Percentiles rank a stretch among this genome's conserved stretches.
Evolutionary conservation across 2,113 vertebrate genomes (phyloP).

Genomic region (Pachycephala philippinensis): DNA sequence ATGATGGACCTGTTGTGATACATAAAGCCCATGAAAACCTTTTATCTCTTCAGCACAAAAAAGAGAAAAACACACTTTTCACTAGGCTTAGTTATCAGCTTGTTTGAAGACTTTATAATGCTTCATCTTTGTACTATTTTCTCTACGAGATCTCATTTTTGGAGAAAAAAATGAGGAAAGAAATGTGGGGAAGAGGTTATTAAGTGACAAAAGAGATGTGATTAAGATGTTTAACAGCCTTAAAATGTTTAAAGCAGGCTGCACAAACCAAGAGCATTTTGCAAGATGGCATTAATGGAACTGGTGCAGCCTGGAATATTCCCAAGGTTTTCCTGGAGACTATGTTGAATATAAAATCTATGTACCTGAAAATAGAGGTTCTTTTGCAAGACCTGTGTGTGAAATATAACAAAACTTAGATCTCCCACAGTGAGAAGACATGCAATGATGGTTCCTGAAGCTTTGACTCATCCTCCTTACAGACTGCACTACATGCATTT

Average conservation of each 20-base stretch:
- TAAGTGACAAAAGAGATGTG: neutral
- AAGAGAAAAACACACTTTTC: neutral
- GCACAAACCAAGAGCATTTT: neutral
- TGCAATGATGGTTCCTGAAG: neutral
- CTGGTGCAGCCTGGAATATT: neutral
- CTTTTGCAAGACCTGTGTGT: neutral
- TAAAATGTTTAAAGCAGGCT: neutral
- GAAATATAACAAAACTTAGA: neutral
- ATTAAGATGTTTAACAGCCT: neutral
- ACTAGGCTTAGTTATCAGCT: neutral
- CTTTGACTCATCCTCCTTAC: neutral
- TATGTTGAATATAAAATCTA: neutral
- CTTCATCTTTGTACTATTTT: neutral
- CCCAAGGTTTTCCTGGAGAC: neutral
- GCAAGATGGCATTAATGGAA: neutral
- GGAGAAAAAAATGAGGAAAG: neutral
- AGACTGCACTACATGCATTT: neutral
- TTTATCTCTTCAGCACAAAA: neutral
- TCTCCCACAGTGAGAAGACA: neutral
- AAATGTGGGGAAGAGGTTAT: neutral
- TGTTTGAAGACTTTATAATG: neutral
- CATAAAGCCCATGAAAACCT: neutral
- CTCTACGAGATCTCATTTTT: neutral
- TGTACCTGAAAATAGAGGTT: neutral
- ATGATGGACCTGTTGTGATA: fast-evolving